Evolutionary conservation across 2,888 invertebrate genomes (phyloP), one percentile per base, ranked within the genome.

Genomic region (Cryptus armator): DNA sequence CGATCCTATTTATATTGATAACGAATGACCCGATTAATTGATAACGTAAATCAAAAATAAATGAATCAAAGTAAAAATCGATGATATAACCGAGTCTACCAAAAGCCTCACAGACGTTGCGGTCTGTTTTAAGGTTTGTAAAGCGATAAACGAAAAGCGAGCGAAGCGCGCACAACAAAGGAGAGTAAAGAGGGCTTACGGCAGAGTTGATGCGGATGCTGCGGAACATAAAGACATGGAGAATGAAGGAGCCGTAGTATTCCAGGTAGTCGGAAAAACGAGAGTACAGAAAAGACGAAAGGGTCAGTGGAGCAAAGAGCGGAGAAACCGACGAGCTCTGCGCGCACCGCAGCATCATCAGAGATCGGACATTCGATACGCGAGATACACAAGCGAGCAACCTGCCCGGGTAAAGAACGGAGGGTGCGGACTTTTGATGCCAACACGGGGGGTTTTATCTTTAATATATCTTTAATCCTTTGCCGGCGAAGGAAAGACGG

Each of bases 251-350:
- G 59, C 62, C 44, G 56, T 56, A 10, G 16, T 16, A 9, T 53
- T 53, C 16, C 19, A 10, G 24, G 56, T 56, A 56, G 19, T 56
- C 56, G 3, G 56, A 3, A 24, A 37, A 37, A 37, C 37, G 24
- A 44, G 70, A 76, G 81, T 29, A 14, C 62, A 16, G 37, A 71
- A 51, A 9, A 43, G 74, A 78, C 74, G 77, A 84, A 78, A 70
- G 81, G 78, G 84, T 75, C 84, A 84, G 78, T 81, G 80, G 83
- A 81, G 83, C 85, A 81, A 83, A 79, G 81, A 79, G 81, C 81
- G 66, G 70, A 81, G 81, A 71, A 71, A 64, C 71, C 48, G 32
- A 24, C 51, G 66, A 82, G 59, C 3, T 5, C 4, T 19, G 3
- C 14, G 9, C 37, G 12, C 24, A 32, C 37, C 16, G 53, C 19